phyloP scores from a whole-genome alignment of 2,113 vertebrate genomes.

The Hystrix cristata region DNA sequence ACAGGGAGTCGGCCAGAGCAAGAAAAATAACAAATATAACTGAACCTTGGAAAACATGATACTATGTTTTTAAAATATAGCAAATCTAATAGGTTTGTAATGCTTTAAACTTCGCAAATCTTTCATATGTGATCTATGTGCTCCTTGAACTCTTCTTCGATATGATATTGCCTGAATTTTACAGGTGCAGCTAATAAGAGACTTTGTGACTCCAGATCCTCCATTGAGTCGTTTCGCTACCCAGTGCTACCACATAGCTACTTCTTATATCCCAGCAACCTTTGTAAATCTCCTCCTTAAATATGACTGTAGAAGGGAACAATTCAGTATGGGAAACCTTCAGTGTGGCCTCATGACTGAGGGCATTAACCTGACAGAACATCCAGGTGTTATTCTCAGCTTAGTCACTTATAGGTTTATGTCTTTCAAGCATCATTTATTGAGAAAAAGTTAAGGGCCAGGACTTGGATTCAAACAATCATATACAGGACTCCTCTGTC shows the following conservation, averaged over 20 bases:
- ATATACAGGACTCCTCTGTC: background rate
- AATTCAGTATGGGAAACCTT: background rate
- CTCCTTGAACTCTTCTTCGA: background rate
- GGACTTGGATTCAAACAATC: background rate
- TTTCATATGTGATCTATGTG: background rate
- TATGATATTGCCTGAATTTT: background rate
- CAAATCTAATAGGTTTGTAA: background rate
- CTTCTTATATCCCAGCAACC: background rate
- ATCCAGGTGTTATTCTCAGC: background rate
- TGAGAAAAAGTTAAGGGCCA: background rate
- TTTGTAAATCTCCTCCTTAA: background rate
- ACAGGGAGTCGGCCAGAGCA: background rate
- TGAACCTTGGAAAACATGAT: slow-evolving; percentile 6
- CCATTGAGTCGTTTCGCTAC: background rate
- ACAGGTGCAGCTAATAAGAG: background rate
- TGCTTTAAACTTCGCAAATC: background rate
- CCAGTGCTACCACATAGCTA: background rate
- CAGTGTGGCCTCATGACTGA: background rate
- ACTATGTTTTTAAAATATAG: background rate
- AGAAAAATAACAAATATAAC: background rate
- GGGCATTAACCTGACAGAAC: background rate
- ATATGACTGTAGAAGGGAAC: background rate
- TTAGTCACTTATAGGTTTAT: background rate
- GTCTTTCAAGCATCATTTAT: background rate
- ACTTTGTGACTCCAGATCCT: background rate